Evolutionary conservation across 2,888 invertebrate species (phyloP).

Genomic region (Cryptocheilus praepositus): DNA sequence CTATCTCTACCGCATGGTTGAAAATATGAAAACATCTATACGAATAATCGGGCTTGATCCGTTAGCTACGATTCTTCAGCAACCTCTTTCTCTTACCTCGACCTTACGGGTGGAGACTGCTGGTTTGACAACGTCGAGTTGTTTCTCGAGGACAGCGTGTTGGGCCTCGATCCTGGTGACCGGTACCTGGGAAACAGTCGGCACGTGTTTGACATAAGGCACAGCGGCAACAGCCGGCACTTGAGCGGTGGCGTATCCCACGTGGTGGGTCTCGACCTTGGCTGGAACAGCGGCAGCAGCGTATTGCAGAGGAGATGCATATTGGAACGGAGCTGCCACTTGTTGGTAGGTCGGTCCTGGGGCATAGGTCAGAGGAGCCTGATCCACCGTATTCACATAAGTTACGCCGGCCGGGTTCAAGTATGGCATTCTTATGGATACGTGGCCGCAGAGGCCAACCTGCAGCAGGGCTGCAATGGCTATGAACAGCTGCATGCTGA

Average conservation of each 20-base stretch:
- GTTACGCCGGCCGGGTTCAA: slow-evolving; percentile 77
- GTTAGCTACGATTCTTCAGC: too few relatives aligned
- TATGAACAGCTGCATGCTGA: slow-evolving; percentile 67
- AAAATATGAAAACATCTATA: too few relatives aligned
- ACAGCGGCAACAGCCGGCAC: slow-evolving; percentile 68
- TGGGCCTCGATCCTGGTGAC: slow-evolving; percentile 75
- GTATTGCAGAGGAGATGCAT: slow-evolving; percentile 50
- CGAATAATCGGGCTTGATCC: too few relatives aligned
- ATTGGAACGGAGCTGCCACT: slow-evolving; percentile 38
- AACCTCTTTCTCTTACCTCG: slow-evolving; percentile 65
- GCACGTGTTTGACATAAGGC: slow-evolving; percentile 71
- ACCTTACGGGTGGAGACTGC: slow-evolving; percentile 78
- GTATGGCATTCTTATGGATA: slow-evolving; percentile 74
- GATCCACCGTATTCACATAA: slow-evolving; percentile 70
- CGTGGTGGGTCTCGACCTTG: slow-evolving; percentile 62
- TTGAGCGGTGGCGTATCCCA: slow-evolving; percentile 67
- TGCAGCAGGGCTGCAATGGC: slow-evolving; percentile 67
- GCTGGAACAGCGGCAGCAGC: slow-evolving; percentile 54
- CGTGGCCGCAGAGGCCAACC: slow-evolving; percentile 62
- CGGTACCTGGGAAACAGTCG: slow-evolving; percentile 76
- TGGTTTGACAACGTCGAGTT: slow-evolving; percentile 79
- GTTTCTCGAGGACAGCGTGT: slow-evolving; percentile 77
- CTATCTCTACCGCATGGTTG: too few relatives aligned
- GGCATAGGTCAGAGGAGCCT: slow-evolving; percentile 56
- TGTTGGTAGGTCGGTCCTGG: slow-evolving; percentile 18